These are phyloP conservation scores for Sphinx pinastri DNA, from an alignment of 2,888 invertebrate species.

Conservation along the genomic window DNA sequence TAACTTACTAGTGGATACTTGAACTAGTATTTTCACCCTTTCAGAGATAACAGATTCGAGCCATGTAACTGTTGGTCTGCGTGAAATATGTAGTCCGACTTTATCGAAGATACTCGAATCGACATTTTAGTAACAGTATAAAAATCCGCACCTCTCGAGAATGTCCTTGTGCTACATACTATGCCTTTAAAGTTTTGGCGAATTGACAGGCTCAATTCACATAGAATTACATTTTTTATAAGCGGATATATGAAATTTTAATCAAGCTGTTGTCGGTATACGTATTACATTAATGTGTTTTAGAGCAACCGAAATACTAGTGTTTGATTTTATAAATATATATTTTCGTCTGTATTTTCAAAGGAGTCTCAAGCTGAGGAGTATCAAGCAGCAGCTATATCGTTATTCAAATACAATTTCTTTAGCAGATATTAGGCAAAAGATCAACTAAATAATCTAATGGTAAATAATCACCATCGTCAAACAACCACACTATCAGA, in stretches of 20 bases:
- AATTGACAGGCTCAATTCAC: not conserved
- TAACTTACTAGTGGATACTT: too few species aligned
- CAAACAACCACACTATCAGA: too few species aligned
- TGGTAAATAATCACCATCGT: too few species aligned
- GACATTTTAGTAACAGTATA: not conserved
- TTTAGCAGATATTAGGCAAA: too few species aligned
- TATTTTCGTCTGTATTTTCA: not conserved
- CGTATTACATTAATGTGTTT: not conserved
- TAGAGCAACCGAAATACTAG: not conserved
- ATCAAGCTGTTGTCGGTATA: not conserved
- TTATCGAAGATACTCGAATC: not conserved
- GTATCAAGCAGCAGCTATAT: too few species aligned
- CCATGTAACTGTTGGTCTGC: not conserved
- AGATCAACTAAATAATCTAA: too few species aligned
- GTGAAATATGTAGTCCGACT: not conserved
- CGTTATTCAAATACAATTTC: too few species aligned
- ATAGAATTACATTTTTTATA: slow-evolving; percentile 12
- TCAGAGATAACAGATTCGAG: too few species aligned
- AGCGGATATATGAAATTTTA: slow-evolving; percentile 6
- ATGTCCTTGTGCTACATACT: slow-evolving; percentile 19
- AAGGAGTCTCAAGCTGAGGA: too few species aligned
- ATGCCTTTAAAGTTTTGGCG: not conserved
- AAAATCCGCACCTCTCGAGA: not conserved
- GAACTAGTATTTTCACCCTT: too few species aligned
- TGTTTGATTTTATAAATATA: not conserved